Evolutionary conservation across 2,797 vertebrate species (phyloP).

Genomic region (Pseudopleuronectes americanus): DNA sequence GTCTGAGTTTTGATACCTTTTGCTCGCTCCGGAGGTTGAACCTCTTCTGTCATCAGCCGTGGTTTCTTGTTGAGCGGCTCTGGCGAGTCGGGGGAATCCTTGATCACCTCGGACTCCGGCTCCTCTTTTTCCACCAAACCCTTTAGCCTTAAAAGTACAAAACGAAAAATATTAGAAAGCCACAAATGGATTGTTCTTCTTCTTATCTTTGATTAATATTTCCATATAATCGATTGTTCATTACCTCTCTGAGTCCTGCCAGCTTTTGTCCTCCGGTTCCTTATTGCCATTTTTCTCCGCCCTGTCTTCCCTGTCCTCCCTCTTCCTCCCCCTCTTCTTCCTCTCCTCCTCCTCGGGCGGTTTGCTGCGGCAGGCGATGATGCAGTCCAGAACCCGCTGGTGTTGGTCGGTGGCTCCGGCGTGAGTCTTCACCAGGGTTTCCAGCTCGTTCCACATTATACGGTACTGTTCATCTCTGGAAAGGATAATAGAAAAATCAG

Average conservation of each 20-base stretch:
- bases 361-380: slow-evolving; percentile 95
- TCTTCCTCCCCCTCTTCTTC: slow-evolving; percentile 97
- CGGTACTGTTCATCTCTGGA: slow-evolving; percentile 96
- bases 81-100: slow-evolving; percentile 98
- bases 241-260: slow-evolving; percentile 95
- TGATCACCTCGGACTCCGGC: slow-evolving; percentile 93
- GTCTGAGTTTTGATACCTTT: slow-evolving; percentile 85
- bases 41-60: slow-evolving; percentile 89
- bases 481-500: not conserved
- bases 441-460: slow-evolving; percentile 99
- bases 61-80: slow-evolving; percentile 98
- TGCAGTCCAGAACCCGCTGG: slow-evolving; percentile 94
- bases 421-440: slow-evolving; percentile 95
- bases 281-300: slow-evolving; percentile 90
- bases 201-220: not conserved
- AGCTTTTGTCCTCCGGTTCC: slow-evolving; percentile 92
- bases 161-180: not conserved
- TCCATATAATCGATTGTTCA: not conserved
- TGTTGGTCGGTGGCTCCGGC: slow-evolving; percentile 91
- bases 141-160: slow-evolving; percentile 84
- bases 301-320: slow-evolving; percentile 96
- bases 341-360: slow-evolving; percentile 96
- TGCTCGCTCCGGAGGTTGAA: slow-evolving; percentile 88
- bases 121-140: slow-evolving; percentile 93
- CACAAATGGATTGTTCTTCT: not conserved